Evolutionary conservation across 1,140 invertebrate genomes (phyloP), one percentile per base, ranked within the genome.

Genomic region (Leptinotarsa texana): DNA sequence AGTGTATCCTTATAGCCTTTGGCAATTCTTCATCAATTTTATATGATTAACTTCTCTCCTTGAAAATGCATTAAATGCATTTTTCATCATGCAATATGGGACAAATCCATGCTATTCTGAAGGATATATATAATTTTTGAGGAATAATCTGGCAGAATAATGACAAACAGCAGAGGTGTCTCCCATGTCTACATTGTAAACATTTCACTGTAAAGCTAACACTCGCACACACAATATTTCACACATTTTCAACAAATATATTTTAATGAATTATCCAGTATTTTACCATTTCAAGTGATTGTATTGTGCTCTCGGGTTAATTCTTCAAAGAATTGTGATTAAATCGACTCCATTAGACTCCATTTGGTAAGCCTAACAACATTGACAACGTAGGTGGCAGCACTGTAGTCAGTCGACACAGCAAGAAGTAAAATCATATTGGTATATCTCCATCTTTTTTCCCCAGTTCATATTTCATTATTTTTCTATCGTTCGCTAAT

Each of bases 331-430:
- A 73, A 82, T 85, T 85, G 82, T 83, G 79, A 82, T 78, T 82
- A 83, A 84, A 83, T 84, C 84, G 83, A 82, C 83, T 85, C 83
- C 83, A 85, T 84, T 84, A 85, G 83, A 85, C 85, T 86, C 85
- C 85, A 86, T 86, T 86, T 85, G 84, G 84, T 85, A 86, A 85
- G 83, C 84, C 84, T 83, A 89, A 90, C 89, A 90, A 90, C 88
- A 91, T 90, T 91, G 89, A 90, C 89, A 91, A 89, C 88, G 87
- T 86, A 90, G 90, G 87, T 89, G 89, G 89, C 89, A 86, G 84
- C 86, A 88, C 85, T 72, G 42, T 75, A 77, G 61, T 61, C 74
- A 75, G 77, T 78, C 78, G 80, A 80, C 80, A 79, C 73, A 78
- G 62, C 75, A 77, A 48, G 73, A 76, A 76, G 48, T 42, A 69